Percentiles rank a stretch among this genome's conserved stretches.
These are phyloP conservation scores for Rattus norvegicus DNA, from an alignment of 2,113 vertebrate genomes.

Conservation along the genomic window DNA sequence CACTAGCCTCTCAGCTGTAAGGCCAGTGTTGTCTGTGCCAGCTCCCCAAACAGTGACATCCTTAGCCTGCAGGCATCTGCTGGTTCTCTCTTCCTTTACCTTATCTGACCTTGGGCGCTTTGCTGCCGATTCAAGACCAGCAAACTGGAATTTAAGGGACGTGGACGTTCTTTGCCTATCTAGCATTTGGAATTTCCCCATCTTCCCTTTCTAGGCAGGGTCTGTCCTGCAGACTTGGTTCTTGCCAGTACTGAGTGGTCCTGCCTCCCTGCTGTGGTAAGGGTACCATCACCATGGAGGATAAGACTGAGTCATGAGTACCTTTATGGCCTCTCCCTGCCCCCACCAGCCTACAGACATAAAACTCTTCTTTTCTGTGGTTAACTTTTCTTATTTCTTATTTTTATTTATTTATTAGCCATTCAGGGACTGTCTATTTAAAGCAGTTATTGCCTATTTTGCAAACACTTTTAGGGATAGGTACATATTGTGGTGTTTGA, in stretches of 20 bases:
- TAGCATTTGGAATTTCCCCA: neutral
- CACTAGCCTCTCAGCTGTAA: neutral
- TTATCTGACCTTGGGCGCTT: neutral
- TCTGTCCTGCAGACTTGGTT: neutral
- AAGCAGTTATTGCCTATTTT: conserved; percentile 57
- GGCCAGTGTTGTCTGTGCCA: neutral
- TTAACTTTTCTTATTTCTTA: conserved; percentile 61
- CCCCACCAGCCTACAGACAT: neutral
- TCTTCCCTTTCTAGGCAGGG: accelerated
- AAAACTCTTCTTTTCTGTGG: neutral
- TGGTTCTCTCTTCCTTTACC: neutral
- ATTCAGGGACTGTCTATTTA: conserved; percentile 68
- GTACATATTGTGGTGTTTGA: conserved; percentile 63
- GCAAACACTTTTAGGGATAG: conserved; percentile 59
- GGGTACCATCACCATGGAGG: neutral
- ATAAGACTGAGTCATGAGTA: neutral
- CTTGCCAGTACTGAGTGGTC: accelerated
- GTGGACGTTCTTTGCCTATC: neutral
- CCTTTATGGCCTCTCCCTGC: too few relatives aligned
- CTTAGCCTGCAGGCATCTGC: neutral
- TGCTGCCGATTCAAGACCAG: neutral
- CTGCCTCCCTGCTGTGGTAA: neutral
- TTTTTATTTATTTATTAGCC: conserved; percentile 55
- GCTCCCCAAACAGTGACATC: neutral
- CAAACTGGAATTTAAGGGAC: neutral